These are phyloP conservation scores for Leptarthrus brevirostris DNA, from an alignment of 2,888 invertebrate species.

Conservation along the genomic window DNA sequence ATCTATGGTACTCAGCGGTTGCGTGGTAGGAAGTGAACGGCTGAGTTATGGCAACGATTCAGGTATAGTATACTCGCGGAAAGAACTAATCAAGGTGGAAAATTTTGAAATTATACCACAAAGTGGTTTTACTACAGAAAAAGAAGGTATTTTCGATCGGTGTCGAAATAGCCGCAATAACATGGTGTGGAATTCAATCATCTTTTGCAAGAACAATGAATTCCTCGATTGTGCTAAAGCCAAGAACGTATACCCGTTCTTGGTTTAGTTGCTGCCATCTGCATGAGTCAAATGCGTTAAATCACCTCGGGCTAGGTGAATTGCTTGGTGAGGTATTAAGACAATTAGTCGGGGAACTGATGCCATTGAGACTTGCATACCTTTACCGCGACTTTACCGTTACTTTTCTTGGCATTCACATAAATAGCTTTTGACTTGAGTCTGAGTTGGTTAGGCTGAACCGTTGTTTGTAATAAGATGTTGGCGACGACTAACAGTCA, in stretches of 20 bases:
- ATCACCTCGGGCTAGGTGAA: conserved; percentile 7
- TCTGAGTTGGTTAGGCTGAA: conserved; percentile 22
- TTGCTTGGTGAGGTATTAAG: conserved; percentile 11
- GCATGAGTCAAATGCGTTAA: conserved; percentile 16
- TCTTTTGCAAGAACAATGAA: conserved; percentile 18
- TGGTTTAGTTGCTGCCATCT: not conserved
- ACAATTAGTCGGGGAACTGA: conserved; percentile 31
- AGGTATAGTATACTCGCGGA: not conserved
- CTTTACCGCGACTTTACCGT: conserved; percentile 25
- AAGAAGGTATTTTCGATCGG: conserved; percentile 23
- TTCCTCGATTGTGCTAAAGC: not conserved
- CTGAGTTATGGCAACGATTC: not conserved
- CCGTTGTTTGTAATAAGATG: conserved; percentile 10
- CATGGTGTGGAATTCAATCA: conserved; percentile 20
- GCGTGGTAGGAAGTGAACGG: conserved; percentile 26
- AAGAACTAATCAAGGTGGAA: conserved; percentile 5
- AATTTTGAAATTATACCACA: conserved; percentile 10
- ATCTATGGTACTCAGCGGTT: not conserved
- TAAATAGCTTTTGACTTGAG: conserved; percentile 27
- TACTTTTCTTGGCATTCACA: conserved; percentile 36
- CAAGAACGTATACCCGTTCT: not conserved
- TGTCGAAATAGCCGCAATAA: conserved; percentile 5
- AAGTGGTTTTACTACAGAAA: not conserved
- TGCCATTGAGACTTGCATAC: conserved; percentile 25
- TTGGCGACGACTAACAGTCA: conserved; percentile 9